Base-by-base conservation (phyloP, 2,797 vertebrate genomes). In the Tokudaia muenninki region DNA sequence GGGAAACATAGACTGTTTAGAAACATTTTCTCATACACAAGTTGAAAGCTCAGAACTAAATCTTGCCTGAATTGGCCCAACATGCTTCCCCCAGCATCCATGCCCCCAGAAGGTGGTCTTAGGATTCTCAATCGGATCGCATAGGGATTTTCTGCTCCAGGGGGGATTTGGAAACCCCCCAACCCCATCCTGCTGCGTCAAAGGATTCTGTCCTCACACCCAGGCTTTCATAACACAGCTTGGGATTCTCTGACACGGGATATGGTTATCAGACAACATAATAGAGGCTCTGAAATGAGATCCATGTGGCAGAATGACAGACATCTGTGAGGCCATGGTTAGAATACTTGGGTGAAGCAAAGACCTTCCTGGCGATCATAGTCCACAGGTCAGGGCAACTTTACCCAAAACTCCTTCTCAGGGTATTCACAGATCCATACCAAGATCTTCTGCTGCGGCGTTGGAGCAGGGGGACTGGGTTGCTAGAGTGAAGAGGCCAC, bases 141-240 rank as follows among this genome's bases (percentile, higher is more conserved):
- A 97, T 37, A 41, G 91, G 94, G 94, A 97, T 95, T 96, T 97
- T 97, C 86, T 95, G 89, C 92, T 95, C 89, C 31, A 63, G 94
- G 82, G 79, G 92, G 83, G 19, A 95, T 90, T 92, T 96, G 89
- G 96, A 96, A 94, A 57, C 63, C 72, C 47, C 87, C 81, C 41
- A 41, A 41, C 41, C 57, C 84, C 74, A n/a, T 29, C 84, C 93
- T 74, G 92, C 90, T 95, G 83, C 29, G 89, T 95, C 96, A 96
- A 92, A 93, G 89, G 91, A 94, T 77, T 94, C 94, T 94, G 88
- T 87, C 87, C 81, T 82, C 91, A 94, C 21, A 90, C 47, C 67
- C 67, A 31, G 67, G 31, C 83, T 96, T 78, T 91, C 72, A 70
- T 31, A 82, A 61, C 44, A 80, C 41, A 81, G 65, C 59, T 59